phyloP scores from a whole-genome alignment of 2,113 vertebrate species.

The Rhinoptilus africanus region DNA sequence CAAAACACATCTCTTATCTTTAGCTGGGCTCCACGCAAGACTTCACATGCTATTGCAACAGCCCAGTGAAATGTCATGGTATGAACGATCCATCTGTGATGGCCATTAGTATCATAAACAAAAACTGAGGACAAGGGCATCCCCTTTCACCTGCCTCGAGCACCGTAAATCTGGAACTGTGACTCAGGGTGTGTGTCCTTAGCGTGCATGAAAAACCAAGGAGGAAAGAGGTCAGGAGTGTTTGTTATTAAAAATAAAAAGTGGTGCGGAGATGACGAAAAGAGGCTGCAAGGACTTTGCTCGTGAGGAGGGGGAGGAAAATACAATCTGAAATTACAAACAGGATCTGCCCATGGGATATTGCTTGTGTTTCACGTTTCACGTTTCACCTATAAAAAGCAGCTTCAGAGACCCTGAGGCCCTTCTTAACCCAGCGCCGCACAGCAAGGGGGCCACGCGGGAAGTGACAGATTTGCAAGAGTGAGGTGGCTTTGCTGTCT shows the following conservation, averaged over 20 bases:
- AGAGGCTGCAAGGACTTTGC: not conserved
- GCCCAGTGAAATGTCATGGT: fast-evolving
- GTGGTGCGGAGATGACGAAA: not conserved
- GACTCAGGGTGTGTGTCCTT: not conserved
- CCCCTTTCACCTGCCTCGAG: not conserved
- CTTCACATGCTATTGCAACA: not conserved
- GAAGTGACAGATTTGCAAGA: not conserved
- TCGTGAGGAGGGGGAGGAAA: not conserved
- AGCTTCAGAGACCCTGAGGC: not conserved
- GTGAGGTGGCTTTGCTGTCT: not conserved
- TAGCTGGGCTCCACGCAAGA: not conserved
- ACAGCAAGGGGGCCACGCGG: not conserved
- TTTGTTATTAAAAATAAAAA: not conserved
- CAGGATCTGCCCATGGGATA: not conserved
- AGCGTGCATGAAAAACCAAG: not conserved
- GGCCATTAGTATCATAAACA: not conserved
- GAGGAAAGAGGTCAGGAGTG: not conserved
- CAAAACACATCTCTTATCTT: not conserved
- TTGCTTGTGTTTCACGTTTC: not conserved
- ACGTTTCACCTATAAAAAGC: slow-evolving; percentile 9
- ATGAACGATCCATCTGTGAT: not conserved
- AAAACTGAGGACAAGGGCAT: not conserved
- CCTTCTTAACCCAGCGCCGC: not conserved
- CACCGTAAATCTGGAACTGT: not conserved
- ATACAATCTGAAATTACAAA: not conserved